These are phyloP conservation scores for Rhagoletis pomonella DNA, from an alignment of 1,140 invertebrate species.

Conservation along the genomic window DNA sequence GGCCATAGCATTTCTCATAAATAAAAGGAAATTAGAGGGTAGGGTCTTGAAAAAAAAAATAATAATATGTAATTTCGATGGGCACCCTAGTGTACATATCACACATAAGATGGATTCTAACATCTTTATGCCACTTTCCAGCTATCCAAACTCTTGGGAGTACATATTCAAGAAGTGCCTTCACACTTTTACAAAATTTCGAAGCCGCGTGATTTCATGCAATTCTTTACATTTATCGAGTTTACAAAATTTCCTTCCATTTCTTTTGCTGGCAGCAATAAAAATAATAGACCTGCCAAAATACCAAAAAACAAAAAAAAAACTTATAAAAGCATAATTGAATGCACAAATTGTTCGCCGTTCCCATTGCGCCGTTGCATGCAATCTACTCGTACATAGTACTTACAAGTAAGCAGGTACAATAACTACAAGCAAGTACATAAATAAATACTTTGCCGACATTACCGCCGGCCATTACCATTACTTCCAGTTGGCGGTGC, in stretches of 20 bases:
- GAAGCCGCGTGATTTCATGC: neutral
- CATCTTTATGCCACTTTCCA: too few species aligned
- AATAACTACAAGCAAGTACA: slow-evolving; percentile 4
- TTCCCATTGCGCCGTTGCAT: neutral
- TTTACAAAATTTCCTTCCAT: neutral
- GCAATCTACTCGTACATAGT: neutral
- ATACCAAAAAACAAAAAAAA: neutral
- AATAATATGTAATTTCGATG: too few species aligned
- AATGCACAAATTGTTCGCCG: slow-evolving; percentile 29
- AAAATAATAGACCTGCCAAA: neutral
- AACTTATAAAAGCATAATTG: slow-evolving; percentile 18
- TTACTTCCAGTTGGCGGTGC: neutral
- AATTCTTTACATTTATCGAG: neutral
- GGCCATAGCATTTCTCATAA: too few species aligned
- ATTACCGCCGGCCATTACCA: slow-evolving; percentile 36
- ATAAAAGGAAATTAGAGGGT: too few species aligned
- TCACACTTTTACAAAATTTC: too few species aligned
- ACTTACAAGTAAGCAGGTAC: neutral
- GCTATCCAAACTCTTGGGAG: too few species aligned
- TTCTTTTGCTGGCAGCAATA: neutral
- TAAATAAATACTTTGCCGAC: slow-evolving; percentile 41
- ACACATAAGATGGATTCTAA: too few species aligned
- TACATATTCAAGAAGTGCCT: neutral
- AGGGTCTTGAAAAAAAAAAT: too few species aligned
- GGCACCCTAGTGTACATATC: too few species aligned